Evolutionary conservation across 2,113 vertebrate genomes (phyloP).

Genomic region (Nothobranchius kuhntae): DNA sequence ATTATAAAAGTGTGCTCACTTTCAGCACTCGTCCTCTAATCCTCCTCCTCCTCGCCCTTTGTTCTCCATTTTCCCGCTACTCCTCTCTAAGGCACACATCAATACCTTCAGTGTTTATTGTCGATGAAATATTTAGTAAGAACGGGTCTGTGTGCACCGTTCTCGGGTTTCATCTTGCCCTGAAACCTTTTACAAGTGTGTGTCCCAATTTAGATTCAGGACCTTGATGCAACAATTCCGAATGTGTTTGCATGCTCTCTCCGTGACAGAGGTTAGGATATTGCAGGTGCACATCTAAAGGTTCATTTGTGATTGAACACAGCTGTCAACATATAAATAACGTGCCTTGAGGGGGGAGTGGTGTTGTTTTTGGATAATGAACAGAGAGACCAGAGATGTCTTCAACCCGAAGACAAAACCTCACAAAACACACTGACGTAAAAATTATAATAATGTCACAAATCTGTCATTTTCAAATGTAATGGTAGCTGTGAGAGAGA

Average conservation of each 20-base stretch:
- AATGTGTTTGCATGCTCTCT: conserved; percentile 8
- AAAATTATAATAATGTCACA: background rate
- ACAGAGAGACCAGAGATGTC: background rate
- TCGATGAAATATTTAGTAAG: conserved; percentile 73
- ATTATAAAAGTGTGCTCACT: conserved; percentile 22
- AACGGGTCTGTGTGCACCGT: conserved; percentile 36
- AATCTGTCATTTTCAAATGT: background rate
- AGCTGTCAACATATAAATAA: conserved; percentile 39
- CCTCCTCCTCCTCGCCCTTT: conserved; percentile 9
- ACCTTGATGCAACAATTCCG: conserved; percentile 17
- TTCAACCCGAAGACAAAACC: conserved; percentile 12
- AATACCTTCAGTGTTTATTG: conserved; percentile 67
- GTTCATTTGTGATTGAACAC: conserved; percentile 31
- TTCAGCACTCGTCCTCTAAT: conserved; percentile 38
- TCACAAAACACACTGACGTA: background rate
- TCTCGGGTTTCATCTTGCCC: conserved; percentile 48
- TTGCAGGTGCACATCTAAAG: conserved; percentile 14
- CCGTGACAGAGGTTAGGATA: conserved; percentile 19
- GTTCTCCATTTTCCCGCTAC: conserved; percentile 4
- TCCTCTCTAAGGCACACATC: conserved; percentile 45
- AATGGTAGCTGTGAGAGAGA: background rate
- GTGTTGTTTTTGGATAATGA: conserved; percentile 11
- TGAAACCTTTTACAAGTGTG: conserved; percentile 40
- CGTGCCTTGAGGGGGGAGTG: conserved; percentile 19
- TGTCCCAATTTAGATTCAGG: conserved; percentile 28